Conservation (phyloP, 2,113 vertebrate species). For the Lampris incognitus region DNA sequence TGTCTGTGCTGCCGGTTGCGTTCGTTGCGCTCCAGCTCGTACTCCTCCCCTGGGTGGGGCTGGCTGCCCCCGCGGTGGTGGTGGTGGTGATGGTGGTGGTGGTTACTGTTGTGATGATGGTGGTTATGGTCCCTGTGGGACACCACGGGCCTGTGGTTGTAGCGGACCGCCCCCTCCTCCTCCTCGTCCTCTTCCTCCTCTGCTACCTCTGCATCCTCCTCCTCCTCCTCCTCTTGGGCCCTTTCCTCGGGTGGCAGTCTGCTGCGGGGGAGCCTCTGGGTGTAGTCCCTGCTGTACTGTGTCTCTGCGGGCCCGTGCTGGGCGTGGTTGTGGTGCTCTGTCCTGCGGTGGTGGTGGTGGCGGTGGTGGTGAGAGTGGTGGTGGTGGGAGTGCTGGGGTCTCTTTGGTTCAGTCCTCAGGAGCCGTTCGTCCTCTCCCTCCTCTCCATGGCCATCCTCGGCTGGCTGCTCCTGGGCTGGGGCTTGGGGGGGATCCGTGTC, state of each 20-base stretch:
- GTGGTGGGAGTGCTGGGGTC: slow-evolving; percentile 85
- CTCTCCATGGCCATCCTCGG: slow-evolving; percentile 60
- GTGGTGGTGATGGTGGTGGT: slow-evolving; percentile 65
- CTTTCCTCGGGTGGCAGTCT: slow-evolving; percentile 50
- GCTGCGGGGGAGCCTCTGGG: slow-evolving; percentile 78
- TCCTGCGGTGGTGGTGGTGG: slow-evolving; percentile 82
- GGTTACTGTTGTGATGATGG: slow-evolving; percentile 75
- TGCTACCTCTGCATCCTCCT: no score
- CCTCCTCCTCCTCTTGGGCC: background rate
- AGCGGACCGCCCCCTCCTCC: slow-evolving; percentile 79
- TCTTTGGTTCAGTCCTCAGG: slow-evolving; percentile 84
- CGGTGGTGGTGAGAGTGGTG: slow-evolving; percentile 85
- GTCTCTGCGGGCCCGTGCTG: slow-evolving; percentile 82
- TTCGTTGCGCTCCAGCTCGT: slow-evolving; percentile 91
- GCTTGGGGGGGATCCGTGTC: slow-evolving; percentile 57
- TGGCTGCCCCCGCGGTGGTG: slow-evolving; percentile 76
- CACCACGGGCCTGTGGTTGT: slow-evolving; percentile 74
- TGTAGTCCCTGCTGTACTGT: slow-evolving; percentile 86
- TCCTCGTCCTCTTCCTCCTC: slow-evolving; percentile 78
- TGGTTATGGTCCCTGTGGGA: slow-evolving; percentile 87
- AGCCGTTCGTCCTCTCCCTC: slow-evolving; percentile 76
- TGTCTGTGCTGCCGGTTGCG: slow-evolving; percentile 89
- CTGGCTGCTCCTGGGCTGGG: slow-evolving; percentile 58
- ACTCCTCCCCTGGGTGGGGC: slow-evolving; percentile 78
- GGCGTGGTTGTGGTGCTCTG: slow-evolving; percentile 84